Conservation (phyloP, 2,797 vertebrate species). For the Pipistrellus nathusii region DNA sequence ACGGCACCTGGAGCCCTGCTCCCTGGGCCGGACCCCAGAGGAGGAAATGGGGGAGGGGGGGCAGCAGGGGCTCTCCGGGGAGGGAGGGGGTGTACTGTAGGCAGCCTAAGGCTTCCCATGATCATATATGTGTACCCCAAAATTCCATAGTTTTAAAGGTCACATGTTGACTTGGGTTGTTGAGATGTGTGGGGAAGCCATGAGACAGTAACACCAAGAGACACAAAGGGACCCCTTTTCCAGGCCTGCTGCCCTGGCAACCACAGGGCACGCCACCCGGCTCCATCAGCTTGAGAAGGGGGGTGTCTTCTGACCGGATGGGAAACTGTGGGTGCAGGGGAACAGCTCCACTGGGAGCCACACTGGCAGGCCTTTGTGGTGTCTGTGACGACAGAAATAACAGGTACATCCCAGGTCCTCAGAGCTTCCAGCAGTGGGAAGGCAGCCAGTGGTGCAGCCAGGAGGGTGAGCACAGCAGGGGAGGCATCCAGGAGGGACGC, state of each 20-base stretch:
- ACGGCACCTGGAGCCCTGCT: neutral
- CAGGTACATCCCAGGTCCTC: neutral
- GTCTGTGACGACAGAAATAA: neutral
- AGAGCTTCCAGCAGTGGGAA: neutral
- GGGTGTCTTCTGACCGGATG: neutral
- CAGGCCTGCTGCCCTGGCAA: neutral
- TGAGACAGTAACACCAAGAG: neutral
- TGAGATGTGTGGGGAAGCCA: neutral
- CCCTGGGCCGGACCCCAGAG: neutral
- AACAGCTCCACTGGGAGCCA: neutral
- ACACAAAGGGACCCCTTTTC: neutral
- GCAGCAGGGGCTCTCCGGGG: neutral
- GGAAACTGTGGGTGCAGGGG: neutral
- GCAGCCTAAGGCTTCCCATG: neutral
- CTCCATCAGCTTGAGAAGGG: neutral
- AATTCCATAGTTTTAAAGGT: neutral
- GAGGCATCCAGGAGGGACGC: neutral
- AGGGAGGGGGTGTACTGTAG: too few relatives aligned
- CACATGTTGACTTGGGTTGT: neutral
- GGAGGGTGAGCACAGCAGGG: neutral
- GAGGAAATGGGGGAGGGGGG: neutral
- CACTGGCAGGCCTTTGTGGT: neutral
- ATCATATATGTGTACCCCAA: neutral
- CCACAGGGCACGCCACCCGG: neutral
- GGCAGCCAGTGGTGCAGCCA: neutral